Conservation (phyloP, 1,140 invertebrate species). For the Akabosia matsudoensis region DNA sequence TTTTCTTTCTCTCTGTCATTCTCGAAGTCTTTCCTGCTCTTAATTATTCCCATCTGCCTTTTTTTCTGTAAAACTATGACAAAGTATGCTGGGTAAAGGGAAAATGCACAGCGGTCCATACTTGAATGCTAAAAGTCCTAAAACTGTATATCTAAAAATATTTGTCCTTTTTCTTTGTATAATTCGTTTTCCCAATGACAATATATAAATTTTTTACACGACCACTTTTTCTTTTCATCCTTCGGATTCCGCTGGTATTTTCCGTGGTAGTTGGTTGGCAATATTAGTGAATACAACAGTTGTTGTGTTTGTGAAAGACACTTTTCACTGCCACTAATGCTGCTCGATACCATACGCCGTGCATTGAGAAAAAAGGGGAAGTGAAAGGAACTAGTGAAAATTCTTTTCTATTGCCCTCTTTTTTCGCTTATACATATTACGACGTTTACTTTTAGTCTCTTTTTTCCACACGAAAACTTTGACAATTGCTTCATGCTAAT, state of each 20-base stretch:
- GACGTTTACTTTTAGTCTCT: constrained; percentile 3
- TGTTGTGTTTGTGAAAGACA: constrained; percentile 17
- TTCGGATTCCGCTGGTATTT: not conserved
- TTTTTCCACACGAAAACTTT: constrained; percentile 9
- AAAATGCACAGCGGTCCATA: no score
- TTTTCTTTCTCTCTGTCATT: constrained; percentile 15
- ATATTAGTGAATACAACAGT: not conserved
- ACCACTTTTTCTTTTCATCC: not conserved
- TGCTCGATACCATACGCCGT: not conserved
- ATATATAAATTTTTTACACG: not conserved
- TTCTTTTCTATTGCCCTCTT: not conserved
- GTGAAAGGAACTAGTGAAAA: no score
- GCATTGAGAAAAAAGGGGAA: not conserved
- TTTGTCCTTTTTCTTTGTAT: no score
- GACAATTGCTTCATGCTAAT: constrained; percentile 25
- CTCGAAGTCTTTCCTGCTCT: not conserved
- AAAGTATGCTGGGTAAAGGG: constrained; percentile 3
- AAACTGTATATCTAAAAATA: no score
- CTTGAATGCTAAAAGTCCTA: no score
- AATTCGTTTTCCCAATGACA: no score
- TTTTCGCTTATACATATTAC: constrained; percentile 5
- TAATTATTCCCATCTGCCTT: constrained; percentile 23
- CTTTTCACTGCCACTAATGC: constrained; percentile 16
- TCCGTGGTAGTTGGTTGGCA: not conserved
- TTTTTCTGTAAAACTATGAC: not conserved